Conservation (phyloP, 2,113 vertebrate genomes). For the Nansenia antarctica region DNA sequence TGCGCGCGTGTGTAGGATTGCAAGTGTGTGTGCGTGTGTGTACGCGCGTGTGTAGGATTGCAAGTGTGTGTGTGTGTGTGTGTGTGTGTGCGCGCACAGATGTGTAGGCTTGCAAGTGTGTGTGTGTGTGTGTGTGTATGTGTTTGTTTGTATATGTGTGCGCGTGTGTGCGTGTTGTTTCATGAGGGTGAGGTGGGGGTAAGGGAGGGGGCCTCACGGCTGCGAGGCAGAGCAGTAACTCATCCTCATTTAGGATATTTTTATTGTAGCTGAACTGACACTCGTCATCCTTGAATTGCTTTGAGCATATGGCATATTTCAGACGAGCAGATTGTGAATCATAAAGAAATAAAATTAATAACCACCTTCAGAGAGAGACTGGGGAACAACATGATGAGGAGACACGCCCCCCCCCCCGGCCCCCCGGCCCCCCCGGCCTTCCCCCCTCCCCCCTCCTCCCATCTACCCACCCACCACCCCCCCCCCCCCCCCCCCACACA, state of each 20-base stretch:
- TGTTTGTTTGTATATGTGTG: too few relatives aligned
- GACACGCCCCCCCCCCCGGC: conserved; percentile 62
- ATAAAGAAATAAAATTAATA: conserved; percentile 97
- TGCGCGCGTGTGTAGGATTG: too few relatives aligned
- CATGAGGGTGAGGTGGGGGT: conserved; percentile 47
- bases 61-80: too few relatives aligned
- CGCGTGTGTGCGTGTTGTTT: too few relatives aligned
- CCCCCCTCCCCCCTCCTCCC: conserved; percentile 5
- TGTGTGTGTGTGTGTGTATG: too few relatives aligned
- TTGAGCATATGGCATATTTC: conserved; percentile 95
- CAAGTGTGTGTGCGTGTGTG: too few relatives aligned
- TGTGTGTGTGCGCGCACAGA: too few relatives aligned
- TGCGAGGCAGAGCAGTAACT: conserved; percentile 85
- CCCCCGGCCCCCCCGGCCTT: not conserved
- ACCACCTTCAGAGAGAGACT: conserved; percentile 85
- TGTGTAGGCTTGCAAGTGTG: too few relatives aligned
- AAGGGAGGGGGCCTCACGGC: conserved; percentile 17
- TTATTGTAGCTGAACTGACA: conserved; percentile 93
- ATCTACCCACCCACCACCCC: not conserved
- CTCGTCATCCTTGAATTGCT: conserved; percentile 93
- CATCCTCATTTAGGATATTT: conserved; percentile 91
- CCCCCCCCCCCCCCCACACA: not conserved
- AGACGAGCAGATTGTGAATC: conserved; percentile 93
- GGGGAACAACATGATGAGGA: conserved; percentile 87
- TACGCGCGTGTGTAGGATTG: too few relatives aligned